Evolutionary conservation across 2,888 invertebrate genomes (phyloP).

Genomic region (Leucophenga maculata): DNA sequence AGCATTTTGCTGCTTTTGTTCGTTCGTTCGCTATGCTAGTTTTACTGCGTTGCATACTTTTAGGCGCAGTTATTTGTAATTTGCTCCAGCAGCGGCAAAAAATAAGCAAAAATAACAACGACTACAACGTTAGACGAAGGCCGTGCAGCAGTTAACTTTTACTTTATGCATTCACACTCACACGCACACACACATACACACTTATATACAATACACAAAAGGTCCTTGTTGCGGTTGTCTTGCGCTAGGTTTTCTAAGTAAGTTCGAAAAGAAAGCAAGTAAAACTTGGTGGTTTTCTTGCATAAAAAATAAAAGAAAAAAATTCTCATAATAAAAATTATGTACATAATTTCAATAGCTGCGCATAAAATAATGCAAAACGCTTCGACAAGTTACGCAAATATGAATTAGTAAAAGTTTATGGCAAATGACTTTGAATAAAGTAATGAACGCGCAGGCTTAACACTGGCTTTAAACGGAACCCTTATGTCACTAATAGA

Average conservation of each 20-base stretch:
- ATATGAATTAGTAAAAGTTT: too few species aligned
- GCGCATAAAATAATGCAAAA: too few species aligned
- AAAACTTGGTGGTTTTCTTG: neutral
- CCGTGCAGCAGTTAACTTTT: neutral
- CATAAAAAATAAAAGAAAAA: neutral
- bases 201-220: neutral
- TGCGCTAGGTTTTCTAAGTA: too few species aligned
- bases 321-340: too few species aligned
- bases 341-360: too few species aligned
- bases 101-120: slow-evolving; percentile 22
- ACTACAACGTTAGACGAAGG: neutral
- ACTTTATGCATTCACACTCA: slow-evolving; percentile 15
- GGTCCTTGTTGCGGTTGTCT: neutral
- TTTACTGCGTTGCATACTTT: slow-evolving; percentile 37
- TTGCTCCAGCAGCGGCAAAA: slow-evolving; percentile 14
- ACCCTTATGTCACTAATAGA: too few species aligned
- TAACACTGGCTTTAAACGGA: too few species aligned
- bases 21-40: neutral
- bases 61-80: slow-evolving; percentile 32
- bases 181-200: slow-evolving; percentile 3
- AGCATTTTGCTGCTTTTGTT: slow-evolving; percentile 1
- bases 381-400: too few species aligned
- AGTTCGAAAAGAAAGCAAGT: neutral
- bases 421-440: too few species aligned
- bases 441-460: too few species aligned